Evolutionary conservation across 2,113 vertebrate genomes (phyloP).

Genomic region (Tylochromis polylepis): DNA sequence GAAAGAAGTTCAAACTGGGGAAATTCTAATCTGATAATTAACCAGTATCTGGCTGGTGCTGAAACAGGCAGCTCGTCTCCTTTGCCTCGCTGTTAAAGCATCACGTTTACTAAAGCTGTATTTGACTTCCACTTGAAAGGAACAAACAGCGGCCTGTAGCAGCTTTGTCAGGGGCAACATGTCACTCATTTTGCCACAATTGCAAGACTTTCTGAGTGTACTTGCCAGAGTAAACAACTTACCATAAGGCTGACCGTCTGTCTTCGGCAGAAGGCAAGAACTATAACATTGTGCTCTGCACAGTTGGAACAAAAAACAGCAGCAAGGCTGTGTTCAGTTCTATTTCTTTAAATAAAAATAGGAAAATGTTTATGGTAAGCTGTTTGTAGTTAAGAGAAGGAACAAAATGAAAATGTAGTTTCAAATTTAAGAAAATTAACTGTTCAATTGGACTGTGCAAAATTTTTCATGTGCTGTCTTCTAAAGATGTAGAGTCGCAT

Average conservation of each 20-base stretch:
- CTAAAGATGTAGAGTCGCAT: neutral
- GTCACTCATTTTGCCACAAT: conserved; percentile 45
- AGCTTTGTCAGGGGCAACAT: conserved; percentile 16
- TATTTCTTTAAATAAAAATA: neutral
- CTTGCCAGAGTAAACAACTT: conserved; percentile 45
- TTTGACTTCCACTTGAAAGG: conserved; percentile 52
- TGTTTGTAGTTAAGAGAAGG: neutral
- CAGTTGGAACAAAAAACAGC: neutral
- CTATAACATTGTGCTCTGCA: neutral
- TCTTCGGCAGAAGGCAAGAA: neutral
- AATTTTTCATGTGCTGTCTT: neutral
- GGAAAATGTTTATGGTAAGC: neutral
- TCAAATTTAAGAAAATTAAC: neutral
- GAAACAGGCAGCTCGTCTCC: neutral
- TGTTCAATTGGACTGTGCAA: neutral
- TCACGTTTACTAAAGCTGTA: conserved; percentile 37
- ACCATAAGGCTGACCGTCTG: neutral
- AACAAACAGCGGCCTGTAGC: conserved; percentile 25
- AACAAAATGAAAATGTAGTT: neutral
- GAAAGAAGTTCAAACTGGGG: neutral
- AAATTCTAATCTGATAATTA: conserved; percentile 4
- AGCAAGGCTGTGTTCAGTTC: neutral
- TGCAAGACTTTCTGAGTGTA: conserved; percentile 50
- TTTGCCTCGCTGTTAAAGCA: neutral
- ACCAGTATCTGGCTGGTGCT: conserved; percentile 18